phyloP scores from a whole-genome alignment of 2,888 invertebrate genomes.

The Ariolimax columbianus region DNA sequence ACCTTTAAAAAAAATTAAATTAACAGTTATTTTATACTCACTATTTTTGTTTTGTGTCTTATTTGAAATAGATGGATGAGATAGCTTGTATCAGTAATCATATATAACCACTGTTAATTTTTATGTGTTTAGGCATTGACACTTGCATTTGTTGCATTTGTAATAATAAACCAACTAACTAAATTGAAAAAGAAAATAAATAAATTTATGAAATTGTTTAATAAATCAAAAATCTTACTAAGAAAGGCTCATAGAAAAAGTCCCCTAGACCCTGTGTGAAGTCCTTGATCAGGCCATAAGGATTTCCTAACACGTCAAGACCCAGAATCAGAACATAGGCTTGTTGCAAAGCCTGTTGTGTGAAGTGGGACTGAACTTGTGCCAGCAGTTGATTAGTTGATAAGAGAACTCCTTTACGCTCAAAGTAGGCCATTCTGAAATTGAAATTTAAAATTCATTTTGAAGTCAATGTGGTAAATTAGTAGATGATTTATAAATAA shows the following conservation, averaged over 20 bases:
- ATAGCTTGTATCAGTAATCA: too few species aligned
- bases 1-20: too few species aligned
- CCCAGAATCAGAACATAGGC: constrained; percentile 89
- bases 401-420: constrained; percentile 82
- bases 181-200: too few species aligned
- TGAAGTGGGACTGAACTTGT: constrained; percentile 84
- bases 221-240: constrained; percentile 79
- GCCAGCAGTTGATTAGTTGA: constrained; percentile 81
- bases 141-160: too few species aligned
- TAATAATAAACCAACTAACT: too few species aligned
- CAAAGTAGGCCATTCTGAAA: constrained; percentile 85
- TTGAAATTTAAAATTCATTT: too few species aligned
- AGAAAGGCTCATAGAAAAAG: constrained; percentile 83
- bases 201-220: not conserved
- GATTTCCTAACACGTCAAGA: constrained; percentile 88
- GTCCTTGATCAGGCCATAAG: constrained; percentile 84
- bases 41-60: too few species aligned
- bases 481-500: not conserved
- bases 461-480: not conserved
- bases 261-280: constrained; percentile 83
- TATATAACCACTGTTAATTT: too few species aligned
- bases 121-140: too few species aligned
- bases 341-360: constrained; percentile 87
- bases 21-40: too few species aligned
- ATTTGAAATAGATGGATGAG: too few species aligned